Conservation (phyloP, 2,113 vertebrate genomes). For the Hirundichthys speculiger region DNA sequence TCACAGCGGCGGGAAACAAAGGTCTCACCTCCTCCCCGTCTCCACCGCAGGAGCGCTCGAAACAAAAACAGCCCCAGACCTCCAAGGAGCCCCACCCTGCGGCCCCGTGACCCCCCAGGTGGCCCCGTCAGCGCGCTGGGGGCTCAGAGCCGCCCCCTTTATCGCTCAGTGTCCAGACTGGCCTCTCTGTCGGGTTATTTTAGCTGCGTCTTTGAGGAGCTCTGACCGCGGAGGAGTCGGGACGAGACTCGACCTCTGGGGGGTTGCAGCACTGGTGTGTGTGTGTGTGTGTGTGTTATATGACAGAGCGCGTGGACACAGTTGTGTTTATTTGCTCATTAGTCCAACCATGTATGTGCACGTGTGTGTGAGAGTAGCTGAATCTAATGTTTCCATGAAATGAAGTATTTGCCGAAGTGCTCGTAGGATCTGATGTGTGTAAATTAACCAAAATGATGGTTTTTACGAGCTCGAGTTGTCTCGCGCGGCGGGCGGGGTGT, state of each 20-base stretch:
- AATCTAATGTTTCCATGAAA: not conserved
- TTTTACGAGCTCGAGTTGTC: too few relatives aligned
- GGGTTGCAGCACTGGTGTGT: not conserved
- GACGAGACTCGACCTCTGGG: not conserved
- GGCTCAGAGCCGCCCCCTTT: not conserved
- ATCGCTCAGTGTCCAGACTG: not conserved
- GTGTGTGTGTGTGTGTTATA: not conserved
- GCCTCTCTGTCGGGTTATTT: not conserved
- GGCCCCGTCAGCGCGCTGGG: too few relatives aligned
- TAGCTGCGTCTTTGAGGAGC: not conserved
- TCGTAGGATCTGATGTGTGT: not conserved
- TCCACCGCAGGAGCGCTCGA: too few relatives aligned
- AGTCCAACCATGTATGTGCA: not conserved
- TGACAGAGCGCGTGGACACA: not conserved
- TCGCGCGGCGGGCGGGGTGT: too few relatives aligned
- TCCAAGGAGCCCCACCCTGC: too few relatives aligned
- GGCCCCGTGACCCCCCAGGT: too few relatives aligned
- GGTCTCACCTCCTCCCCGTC: not conserved
- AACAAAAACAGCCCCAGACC: too few relatives aligned
- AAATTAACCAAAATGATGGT: too few relatives aligned
- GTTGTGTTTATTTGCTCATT: constrained; percentile 7
- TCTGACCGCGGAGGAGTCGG: not conserved
- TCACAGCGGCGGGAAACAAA: not conserved
- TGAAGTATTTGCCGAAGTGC: constrained; percentile 2
- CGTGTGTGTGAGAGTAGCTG: not conserved